Base-by-base conservation (phyloP, 2,797 vertebrate genomes). In the Coregonus sp. region DNA sequence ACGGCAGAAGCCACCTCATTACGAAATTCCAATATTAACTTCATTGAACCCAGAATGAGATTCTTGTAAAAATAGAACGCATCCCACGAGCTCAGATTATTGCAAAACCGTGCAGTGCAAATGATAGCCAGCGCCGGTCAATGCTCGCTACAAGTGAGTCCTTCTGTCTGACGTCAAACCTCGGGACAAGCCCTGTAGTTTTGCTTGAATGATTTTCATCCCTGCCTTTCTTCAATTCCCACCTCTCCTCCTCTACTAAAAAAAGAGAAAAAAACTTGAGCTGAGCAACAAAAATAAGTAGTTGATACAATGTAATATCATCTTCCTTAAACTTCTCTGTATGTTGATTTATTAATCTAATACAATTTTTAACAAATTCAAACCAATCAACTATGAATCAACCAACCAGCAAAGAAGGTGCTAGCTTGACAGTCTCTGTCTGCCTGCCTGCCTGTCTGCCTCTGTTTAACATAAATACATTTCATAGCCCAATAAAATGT, bases 1-100 rank as follows among this genome's bases (percentile, higher is more conserved):
- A 99, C 89, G 93, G 88, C 93, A 96, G 92, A 92, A 98, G 91
- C 96, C 96, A 95, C 95, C 94, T 96, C 98, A 99, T 99, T 94
- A 95, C 98, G 97, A 94, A 93, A 88, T 86, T 83, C 85, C 91
- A 89, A 87, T 79, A 83, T 90, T 91, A 95, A 93, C 95, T 92
- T 84, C 96, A 96, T 96, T 89, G 92, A 94, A 91, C 93, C 93
- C 94, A 92, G 91, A 95, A 93, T 88, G 79, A 84, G 74, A 90
- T 87, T 89, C 86, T 87, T 76, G 83, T 85, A 50, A 80, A 33
- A 56, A 88, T 88, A 20, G 81, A 85, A 86, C 84, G 87, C 86
- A 80, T 78, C 75, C 78, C 54, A 78, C 93, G 90, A 91, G 84
- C 80, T 83, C 20, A 29, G 20, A 29, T 25, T n/a, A 9, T 59